Conservation (phyloP, 1,140 invertebrate genomes). For the Musca vetustissima region DNA sequence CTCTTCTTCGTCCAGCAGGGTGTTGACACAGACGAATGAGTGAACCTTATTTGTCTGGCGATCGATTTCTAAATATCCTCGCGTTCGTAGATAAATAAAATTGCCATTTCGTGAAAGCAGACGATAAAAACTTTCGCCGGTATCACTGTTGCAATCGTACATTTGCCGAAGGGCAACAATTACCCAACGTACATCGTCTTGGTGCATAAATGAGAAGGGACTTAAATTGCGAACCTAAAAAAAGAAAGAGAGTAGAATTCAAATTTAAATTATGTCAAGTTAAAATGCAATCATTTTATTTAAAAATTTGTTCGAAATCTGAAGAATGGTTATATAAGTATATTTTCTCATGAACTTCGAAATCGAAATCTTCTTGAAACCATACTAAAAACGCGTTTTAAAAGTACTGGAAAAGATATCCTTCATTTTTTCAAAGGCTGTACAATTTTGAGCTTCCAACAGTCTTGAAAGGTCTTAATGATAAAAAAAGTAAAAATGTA, state of each 20-base stretch:
- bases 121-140: slow-evolving; percentile 79
- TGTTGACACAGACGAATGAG: slow-evolving; percentile 83
- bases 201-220: slow-evolving; percentile 84
- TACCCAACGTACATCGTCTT: slow-evolving; percentile 81
- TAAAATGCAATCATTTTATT: too few relatives aligned
- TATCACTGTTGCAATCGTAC: slow-evolving; percentile 73
- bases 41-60: slow-evolving; percentile 68
- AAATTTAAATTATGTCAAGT: too few relatives aligned
- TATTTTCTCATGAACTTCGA: too few relatives aligned
- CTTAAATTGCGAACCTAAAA: slow-evolving; percentile 58
- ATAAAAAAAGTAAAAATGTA: too few relatives aligned
- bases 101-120: slow-evolving; percentile 74
- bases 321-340: too few relatives aligned
- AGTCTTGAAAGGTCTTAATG: too few relatives aligned
- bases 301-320: too few relatives aligned
- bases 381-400: too few relatives aligned
- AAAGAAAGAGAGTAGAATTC: not conserved
- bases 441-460: too few relatives aligned
- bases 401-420: too few relatives aligned
- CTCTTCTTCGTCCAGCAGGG: slow-evolving; percentile 70
- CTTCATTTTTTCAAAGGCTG: too few relatives aligned
- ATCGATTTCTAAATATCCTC: slow-evolving; percentile 77
- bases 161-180: slow-evolving; percentile 81
- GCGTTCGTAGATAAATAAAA: slow-evolving; percentile 78
- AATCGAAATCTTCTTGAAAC: too few relatives aligned